Evolutionary conservation across 2,888 invertebrate species (phyloP).

Genomic region (Nymphalis polychloros): DNA sequence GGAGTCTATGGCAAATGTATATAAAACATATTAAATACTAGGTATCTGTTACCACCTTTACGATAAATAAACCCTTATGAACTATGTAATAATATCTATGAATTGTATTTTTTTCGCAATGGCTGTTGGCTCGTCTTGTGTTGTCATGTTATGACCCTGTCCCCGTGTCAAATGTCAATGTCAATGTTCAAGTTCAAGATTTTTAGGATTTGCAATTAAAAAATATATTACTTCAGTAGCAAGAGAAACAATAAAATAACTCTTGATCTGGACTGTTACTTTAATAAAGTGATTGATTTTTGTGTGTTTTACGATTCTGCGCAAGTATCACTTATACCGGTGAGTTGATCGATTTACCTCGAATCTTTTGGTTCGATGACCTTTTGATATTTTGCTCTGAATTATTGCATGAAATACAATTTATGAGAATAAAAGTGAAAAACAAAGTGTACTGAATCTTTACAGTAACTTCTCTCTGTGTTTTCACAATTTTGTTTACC

Average conservation of each 20-base stretch:
- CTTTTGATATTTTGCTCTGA: conserved; percentile 24
- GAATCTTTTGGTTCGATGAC: conserved; percentile 31
- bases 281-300: conserved; percentile 20
- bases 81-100: neutral
- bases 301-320: conserved; percentile 14
- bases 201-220: neutral
- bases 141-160: neutral
- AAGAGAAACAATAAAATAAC: neutral
- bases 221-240: neutral
- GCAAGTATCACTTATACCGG: conserved; percentile 19
- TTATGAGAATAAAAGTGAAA: neutral
- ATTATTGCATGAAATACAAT: conserved; percentile 4
- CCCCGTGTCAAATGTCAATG: conserved; percentile 36
- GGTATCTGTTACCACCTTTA: too few species aligned
- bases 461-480: neutral
- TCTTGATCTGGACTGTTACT: neutral
- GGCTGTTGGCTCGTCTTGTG: neutral
- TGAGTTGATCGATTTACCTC: conserved; percentile 36
- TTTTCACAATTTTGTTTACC: neutral
- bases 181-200: conserved; percentile 35
- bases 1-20: too few species aligned
- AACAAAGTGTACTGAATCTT: neutral
- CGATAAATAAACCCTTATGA: neutral
- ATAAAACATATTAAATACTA: too few species aligned
- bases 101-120: neutral